These are phyloP conservation scores for Wiebesia pumilae DNA, from an alignment of 1,140 invertebrate genomes.

Conservation along the genomic window DNA sequence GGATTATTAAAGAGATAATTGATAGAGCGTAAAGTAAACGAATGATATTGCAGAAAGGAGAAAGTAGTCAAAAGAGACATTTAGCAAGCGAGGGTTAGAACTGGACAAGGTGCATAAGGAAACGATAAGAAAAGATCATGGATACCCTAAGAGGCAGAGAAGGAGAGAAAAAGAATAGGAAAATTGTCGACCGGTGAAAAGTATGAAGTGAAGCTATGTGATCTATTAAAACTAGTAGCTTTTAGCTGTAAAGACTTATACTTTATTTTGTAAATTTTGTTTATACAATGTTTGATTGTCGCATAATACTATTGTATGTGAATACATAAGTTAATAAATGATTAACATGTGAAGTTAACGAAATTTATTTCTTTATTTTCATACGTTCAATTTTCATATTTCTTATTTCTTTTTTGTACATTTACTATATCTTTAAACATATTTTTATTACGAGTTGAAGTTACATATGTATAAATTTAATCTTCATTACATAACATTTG, in stretches of 20 bases:
- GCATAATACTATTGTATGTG: slow-evolving; percentile 76
- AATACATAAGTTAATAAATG: slow-evolving; percentile 76
- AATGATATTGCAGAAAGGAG: slow-evolving; percentile 20
- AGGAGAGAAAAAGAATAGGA: slow-evolving; percentile 3
- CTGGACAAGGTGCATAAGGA: slow-evolving; percentile 8
- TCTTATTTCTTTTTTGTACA: background rate
- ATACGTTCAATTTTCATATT: background rate
- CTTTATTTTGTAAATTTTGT: slow-evolving; percentile 77
- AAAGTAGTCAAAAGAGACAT: slow-evolving; percentile 41
- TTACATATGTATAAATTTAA: too few relatives aligned
- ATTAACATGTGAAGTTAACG: slow-evolving; percentile 74
- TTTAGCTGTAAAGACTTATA: slow-evolving; percentile 76
- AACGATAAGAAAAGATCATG: slow-evolving; percentile 31
- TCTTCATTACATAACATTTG: too few relatives aligned
- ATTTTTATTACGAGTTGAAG: too few relatives aligned
- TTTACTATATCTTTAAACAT: background rate
- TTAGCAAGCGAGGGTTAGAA: background rate
- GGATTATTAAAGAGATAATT: slow-evolving; percentile 52
- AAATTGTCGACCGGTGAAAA: slow-evolving; percentile 48
- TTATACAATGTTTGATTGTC: slow-evolving; percentile 76
- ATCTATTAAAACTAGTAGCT: slow-evolving; percentile 75
- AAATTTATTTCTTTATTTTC: slow-evolving; percentile 40
- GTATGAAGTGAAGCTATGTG: slow-evolving; percentile 73
- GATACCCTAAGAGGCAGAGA: slow-evolving; percentile 10
- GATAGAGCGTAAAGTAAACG: slow-evolving; percentile 45